Conservation (phyloP, 2,113 vertebrate species). For the Brienomyrus brachyistius region DNA sequence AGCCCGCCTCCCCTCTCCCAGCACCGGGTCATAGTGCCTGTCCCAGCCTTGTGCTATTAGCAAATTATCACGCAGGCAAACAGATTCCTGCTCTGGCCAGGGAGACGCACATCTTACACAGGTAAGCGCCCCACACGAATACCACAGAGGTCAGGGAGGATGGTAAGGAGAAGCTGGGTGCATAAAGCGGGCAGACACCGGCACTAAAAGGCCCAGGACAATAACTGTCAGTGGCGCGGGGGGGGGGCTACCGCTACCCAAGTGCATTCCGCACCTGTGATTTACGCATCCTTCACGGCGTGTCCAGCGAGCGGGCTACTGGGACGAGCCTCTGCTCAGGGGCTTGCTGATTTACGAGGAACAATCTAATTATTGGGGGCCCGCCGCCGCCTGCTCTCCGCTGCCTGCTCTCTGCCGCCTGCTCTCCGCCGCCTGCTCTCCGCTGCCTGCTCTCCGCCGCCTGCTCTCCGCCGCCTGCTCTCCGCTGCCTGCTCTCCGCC, state of each 20-base stretch:
- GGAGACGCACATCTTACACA: background rate
- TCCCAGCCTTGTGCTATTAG: background rate
- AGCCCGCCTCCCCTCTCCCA: background rate
- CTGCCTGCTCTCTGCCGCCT: background rate
- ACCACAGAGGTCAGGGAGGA: background rate
- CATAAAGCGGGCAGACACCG: slow-evolving; percentile 5
- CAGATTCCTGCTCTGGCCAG: background rate
- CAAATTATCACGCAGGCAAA: background rate
- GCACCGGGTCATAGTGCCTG: background rate
- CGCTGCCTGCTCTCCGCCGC: background rate
- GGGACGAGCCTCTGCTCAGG: background rate
- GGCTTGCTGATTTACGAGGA: slow-evolving; percentile 24
- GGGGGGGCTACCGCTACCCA: background rate
- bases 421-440: too few relatives aligned
- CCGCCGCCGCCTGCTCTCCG: too few relatives aligned
- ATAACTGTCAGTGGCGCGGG: slow-evolving; percentile 18
- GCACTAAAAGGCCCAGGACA: slow-evolving; percentile 22
- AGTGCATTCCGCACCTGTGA: slow-evolving; percentile 19
- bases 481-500: background rate
- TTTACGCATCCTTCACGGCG: slow-evolving; percentile 22
- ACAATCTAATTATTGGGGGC: slow-evolving; percentile 29
- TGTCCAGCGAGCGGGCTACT: background rate
- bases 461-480: background rate
- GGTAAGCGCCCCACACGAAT: background rate
- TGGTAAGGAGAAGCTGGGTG: background rate